These are phyloP conservation scores for Leucophenga maculata DNA, from an alignment of 2,888 invertebrate genomes.

Conservation along the genomic window DNA sequence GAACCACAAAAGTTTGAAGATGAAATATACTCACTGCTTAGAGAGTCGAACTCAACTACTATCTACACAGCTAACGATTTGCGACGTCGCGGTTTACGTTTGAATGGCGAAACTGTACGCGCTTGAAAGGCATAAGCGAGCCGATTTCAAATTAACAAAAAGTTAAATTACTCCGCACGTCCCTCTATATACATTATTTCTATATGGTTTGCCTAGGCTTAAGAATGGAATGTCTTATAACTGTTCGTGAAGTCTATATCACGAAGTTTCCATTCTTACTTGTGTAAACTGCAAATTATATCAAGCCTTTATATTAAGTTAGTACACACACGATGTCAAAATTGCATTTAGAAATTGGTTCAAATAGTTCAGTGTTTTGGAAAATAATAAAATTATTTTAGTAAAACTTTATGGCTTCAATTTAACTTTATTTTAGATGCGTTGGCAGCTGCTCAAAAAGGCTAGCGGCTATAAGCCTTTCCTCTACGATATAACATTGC, in stretches of 20 bases:
- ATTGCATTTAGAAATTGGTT: too few species aligned
- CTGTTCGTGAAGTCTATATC: too few species aligned
- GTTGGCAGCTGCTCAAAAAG: constrained; percentile 55
- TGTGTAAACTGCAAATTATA: neutral
- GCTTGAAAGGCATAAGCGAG: neutral
- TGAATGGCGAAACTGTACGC: neutral
- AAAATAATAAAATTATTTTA: too few species aligned
- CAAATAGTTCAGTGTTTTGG: too few species aligned
- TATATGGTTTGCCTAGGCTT: too few species aligned
- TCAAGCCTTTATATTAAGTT: neutral
- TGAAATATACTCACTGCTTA: neutral
- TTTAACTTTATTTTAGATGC: constrained; percentile 43
- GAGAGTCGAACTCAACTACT: neutral
- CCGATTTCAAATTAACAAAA: neutral
- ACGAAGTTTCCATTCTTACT: neutral
- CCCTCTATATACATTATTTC: too few species aligned
- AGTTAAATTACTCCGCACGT: too few species aligned
- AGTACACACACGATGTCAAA: too few species aligned
- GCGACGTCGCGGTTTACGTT: neutral
- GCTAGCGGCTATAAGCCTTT: constrained; percentile 61
- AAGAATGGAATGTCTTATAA: too few species aligned
- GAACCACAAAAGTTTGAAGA: constrained; percentile 12
- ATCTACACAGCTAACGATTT: neutral
- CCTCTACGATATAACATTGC: constrained; percentile 50
- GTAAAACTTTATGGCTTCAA: too few species aligned